A percentile compares a stretch with the other conserved stretches of the same genome.
Evolutionary conservation across 2,888 invertebrate genomes (phyloP).

Genomic region (Euzetes globulus): DNA sequence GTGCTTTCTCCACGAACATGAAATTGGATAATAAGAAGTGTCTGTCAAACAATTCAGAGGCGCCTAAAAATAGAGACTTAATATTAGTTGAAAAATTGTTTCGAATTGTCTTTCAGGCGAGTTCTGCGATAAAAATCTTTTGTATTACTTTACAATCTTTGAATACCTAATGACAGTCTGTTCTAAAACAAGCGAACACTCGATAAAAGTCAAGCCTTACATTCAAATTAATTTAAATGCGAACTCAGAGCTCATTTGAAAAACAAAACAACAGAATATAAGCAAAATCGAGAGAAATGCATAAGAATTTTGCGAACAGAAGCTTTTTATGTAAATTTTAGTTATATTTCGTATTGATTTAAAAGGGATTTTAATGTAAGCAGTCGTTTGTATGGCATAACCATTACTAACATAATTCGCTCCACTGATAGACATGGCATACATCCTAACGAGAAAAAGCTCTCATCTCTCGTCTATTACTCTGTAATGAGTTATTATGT

Average conservation of each 20-base stretch:
- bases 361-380: no score
- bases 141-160: neutral
- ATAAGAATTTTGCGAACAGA: neutral
- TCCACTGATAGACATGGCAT: no score
- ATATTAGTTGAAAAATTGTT: neutral
- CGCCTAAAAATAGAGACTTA: constrained; percentile 31
- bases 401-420: no score
- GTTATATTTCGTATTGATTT: no score
- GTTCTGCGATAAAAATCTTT: neutral
- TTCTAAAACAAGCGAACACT: neutral
- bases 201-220: neutral
- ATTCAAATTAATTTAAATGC: neutral
- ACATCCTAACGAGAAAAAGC: no score
- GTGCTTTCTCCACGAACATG: constrained; percentile 36
- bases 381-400: no score
- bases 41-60: constrained; percentile 30
- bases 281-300: neutral
- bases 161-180: neutral
- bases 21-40: constrained; percentile 30
- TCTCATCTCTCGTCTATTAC: no score
- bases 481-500: no score
- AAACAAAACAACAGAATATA: neutral
- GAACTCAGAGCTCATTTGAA: neutral
- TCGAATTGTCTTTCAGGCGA: neutral
- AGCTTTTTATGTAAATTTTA: no score